Conservation (phyloP, 2,888 invertebrate species). For the Eumacrocentrus americanus region DNA sequence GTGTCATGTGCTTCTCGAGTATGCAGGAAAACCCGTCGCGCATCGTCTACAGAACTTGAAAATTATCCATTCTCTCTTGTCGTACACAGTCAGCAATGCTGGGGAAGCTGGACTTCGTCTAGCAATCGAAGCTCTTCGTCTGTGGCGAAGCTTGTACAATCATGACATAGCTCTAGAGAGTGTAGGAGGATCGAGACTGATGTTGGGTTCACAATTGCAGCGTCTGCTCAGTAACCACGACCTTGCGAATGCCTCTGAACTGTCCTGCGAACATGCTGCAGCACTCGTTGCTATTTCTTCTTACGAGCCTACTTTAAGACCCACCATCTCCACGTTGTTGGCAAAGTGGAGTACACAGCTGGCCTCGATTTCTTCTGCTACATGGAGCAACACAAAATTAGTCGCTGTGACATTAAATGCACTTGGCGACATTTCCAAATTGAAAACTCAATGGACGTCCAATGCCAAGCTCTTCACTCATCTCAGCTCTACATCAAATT, state of each 20-base stretch:
- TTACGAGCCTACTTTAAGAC: conserved; percentile 40
- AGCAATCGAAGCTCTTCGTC: conserved; percentile 52
- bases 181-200: conserved; percentile 45
- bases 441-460: conserved; percentile 42
- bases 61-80: conserved; percentile 65
- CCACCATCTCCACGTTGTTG: conserved; percentile 44
- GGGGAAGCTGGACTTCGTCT: conserved; percentile 43
- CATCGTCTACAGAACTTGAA: conserved; percentile 54
- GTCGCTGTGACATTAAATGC: conserved; percentile 46
- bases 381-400: conserved; percentile 50
- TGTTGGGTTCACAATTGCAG: conserved; percentile 49
- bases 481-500: conserved; percentile 62
- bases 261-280: conserved; percentile 54
- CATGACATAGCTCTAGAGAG: conserved; percentile 49
- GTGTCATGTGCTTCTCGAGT: conserved; percentile 70
- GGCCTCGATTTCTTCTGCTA: conserved; percentile 37
- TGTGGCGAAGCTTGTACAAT: conserved; percentile 52
- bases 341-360: conserved; percentile 56
- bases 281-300: conserved; percentile 48
- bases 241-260: conserved; percentile 48
- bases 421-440: conserved; percentile 37
- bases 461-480: conserved; percentile 42
- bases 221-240: conserved; percentile 50
- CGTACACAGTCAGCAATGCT: conserved; percentile 64
- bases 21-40: conserved; percentile 50